Base-by-base conservation (phyloP, 2,797 vertebrate genomes). In the Gobionotothen gibberifrons region DNA sequence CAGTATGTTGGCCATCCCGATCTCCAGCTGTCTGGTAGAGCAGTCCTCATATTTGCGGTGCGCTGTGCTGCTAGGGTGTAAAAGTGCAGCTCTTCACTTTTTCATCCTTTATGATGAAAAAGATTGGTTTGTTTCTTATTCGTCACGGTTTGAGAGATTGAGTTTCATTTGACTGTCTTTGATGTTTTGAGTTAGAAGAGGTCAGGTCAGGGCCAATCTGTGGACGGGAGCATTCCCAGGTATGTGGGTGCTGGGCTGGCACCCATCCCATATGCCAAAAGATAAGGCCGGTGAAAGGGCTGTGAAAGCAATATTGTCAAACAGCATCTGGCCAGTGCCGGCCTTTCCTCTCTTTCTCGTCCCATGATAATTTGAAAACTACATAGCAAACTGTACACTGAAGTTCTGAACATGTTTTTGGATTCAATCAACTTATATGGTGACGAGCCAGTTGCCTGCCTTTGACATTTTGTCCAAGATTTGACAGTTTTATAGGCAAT, bases 131-230 rank as follows among this genome's bases (percentile, higher is more conserved):
- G 69, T 48, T 76, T 78, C 75, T 81, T 76, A 84, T 84, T 85
- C 16, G 69, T 81, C 58, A 81, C 9, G 66, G 64, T 66, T 85
- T 69, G 62, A 57, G 73, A 13, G 53, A 40, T 65, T 78, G 82
- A 82, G 36, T 90, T 78, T 82, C 64, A 77, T 80, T 88, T 78
- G 29, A 76, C 61, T 26, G 54, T 77, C 87, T 93, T 91, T 92
- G 89, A 92, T 89, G 86, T 91, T 89, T 85, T 76, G 70, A 85
- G 79, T 86, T 84, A 78, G 74, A 66, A 63, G 79, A 81, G 82
- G 81, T 90, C 79, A 66, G 66, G 58, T 82, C 79, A 79, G 75
- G 73, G 56, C 5, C 36, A 79, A 46, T 85, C 58, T 77, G 69
- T 75, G 80, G 71, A 78, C 78, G 47, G 72, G 65, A 89, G 68